A percentile compares a stretch with the other conserved stretches of the same genome.
phyloP scores from a whole-genome alignment of 2,113 vertebrate genomes.

The Bucco capensis region DNA sequence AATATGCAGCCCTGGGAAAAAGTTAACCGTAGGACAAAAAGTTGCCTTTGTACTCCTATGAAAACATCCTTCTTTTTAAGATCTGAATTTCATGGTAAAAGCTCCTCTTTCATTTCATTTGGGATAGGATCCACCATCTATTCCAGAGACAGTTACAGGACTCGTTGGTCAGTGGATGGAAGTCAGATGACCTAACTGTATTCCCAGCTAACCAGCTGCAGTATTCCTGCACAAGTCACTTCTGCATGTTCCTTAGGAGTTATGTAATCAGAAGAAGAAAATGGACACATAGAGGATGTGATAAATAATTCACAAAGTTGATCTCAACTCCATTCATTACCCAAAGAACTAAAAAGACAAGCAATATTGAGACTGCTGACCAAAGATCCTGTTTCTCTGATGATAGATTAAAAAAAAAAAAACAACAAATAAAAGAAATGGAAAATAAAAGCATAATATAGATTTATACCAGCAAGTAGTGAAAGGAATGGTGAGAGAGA shows the following conservation, averaged over 20 bases:
- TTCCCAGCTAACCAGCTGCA: not conserved
- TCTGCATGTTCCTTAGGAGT: not conserved
- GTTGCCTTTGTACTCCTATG: not conserved
- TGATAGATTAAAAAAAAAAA: not conserved
- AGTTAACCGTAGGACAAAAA: not conserved
- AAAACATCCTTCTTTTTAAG: not conserved
- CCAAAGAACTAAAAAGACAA: not conserved
- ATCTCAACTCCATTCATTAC: not conserved
- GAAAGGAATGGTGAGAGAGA: not conserved
- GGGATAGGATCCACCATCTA: not conserved
- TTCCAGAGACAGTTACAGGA: not conserved
- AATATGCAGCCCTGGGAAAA: not conserved
- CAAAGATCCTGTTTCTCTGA: not conserved
- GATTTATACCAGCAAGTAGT: not conserved
- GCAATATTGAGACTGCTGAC: not conserved
- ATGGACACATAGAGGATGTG: not conserved
- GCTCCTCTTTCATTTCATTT: not conserved
- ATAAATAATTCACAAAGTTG: not conserved
- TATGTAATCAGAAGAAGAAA: not conserved
- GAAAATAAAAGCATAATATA: not conserved
- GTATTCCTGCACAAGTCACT: not conserved
- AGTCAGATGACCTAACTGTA: not conserved
- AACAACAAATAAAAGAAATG: not conserved
- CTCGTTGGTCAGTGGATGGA: not conserved
- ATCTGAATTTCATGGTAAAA: not conserved